phyloP scores from a whole-genome alignment of 2,888 invertebrate species.

The Aricia artaxerxes region DNA sequence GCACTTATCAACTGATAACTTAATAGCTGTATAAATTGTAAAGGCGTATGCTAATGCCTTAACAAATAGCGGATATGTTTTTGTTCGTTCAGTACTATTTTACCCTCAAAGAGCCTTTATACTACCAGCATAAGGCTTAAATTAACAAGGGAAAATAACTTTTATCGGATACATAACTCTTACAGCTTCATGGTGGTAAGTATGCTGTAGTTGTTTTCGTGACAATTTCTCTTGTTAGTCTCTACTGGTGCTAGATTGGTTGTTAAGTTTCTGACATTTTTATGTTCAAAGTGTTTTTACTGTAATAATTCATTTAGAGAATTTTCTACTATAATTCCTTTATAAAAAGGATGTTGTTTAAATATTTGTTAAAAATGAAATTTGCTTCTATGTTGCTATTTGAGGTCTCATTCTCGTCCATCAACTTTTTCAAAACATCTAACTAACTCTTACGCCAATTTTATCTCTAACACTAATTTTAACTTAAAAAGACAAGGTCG shows the following conservation, averaged over 20 bases:
- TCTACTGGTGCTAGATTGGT: not conserved
- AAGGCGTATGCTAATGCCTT: not conserved
- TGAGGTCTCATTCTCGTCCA: too few relatives aligned
- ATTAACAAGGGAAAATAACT: too few relatives aligned
- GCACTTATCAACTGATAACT: constrained; percentile 24
- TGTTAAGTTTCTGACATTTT: not conserved
- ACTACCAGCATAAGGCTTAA: too few relatives aligned
- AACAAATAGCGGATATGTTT: constrained; percentile 21
- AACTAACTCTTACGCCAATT: too few relatives aligned
- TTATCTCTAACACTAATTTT: not conserved
- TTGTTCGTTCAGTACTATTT: not conserved
- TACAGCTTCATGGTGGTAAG: constrained; percentile 6
- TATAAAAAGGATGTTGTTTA: too few relatives aligned
- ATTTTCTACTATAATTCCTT: too few relatives aligned
- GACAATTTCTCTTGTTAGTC: constrained; percentile 16
- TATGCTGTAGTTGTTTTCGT: not conserved
- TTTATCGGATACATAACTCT: constrained; percentile 12
- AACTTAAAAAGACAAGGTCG: not conserved
- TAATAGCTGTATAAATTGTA: constrained; percentile 26
- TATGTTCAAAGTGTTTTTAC: not conserved
- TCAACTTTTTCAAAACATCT: too few relatives aligned
- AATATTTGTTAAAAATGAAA: too few relatives aligned
- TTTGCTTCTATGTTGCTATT: too few relatives aligned
- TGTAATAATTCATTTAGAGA: too few relatives aligned
- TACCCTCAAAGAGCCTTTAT: not conserved